Conservation (phyloP, 2,797 vertebrate genomes). For the Melanotaenia nigrans region DNA sequence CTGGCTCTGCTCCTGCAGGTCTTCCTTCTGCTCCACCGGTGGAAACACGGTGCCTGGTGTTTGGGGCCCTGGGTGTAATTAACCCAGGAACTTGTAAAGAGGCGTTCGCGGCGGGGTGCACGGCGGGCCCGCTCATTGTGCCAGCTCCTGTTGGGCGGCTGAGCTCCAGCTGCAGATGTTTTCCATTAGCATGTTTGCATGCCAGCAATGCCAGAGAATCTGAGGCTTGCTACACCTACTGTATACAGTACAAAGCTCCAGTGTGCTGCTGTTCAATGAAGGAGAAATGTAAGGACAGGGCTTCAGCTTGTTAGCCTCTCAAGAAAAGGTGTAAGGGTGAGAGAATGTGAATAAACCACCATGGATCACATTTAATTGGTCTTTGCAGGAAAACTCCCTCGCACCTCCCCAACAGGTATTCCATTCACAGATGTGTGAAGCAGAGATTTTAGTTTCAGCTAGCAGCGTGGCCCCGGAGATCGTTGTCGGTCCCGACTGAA, state of each 20-base stretch:
- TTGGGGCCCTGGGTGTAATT: slow-evolving; percentile 62
- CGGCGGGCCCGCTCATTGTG: slow-evolving; percentile 41
- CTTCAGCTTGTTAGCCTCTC: slow-evolving; percentile 21
- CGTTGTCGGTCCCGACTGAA: slow-evolving; percentile 1
- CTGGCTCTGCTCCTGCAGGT: slow-evolving; percentile 62
- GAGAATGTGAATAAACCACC: slow-evolving; percentile 13
- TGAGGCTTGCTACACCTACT: slow-evolving; percentile 60
- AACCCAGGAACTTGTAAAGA: slow-evolving; percentile 72
- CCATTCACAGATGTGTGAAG: slow-evolving; percentile 2
- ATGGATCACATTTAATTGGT: slow-evolving; percentile 16
- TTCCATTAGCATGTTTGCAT: slow-evolving; percentile 71
- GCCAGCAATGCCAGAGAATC: slow-evolving; percentile 64
- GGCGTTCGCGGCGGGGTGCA: slow-evolving; percentile 47
- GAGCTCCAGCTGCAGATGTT: slow-evolving; percentile 73
- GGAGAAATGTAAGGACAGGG: background rate
- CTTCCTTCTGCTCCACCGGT: slow-evolving; percentile 51
- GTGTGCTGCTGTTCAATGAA: slow-evolving; percentile 33
- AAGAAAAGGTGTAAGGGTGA: slow-evolving; percentile 16
- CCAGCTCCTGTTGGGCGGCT: slow-evolving; percentile 68
- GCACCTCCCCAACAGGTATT: background rate
- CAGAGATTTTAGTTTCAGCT: background rate
- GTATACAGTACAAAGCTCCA: slow-evolving; percentile 44
- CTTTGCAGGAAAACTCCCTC: background rate
- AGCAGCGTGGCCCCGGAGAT: background rate
- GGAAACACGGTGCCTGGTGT: slow-evolving; percentile 62